A percentile compares a stretch with the other conserved stretches of the same genome.
These are phyloP conservation scores for Menidia beryllina DNA, from an alignment of 2,113 vertebrate genomes.

Conservation along the genomic window DNA sequence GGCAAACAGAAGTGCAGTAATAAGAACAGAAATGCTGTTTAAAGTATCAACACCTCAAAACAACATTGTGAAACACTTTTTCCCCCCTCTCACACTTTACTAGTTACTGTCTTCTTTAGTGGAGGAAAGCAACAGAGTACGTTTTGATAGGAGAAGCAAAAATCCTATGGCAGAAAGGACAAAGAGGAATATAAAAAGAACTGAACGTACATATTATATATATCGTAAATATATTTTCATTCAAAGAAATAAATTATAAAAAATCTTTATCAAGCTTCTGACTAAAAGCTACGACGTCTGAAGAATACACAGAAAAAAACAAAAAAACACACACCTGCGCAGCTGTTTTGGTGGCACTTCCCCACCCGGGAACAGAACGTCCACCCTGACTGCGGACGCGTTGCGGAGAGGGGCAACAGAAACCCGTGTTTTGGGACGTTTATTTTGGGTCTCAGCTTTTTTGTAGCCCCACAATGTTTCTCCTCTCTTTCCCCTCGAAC, in stretches of 20 bases:
- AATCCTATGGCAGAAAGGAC: slow-evolving; percentile 50
- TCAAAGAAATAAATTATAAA: slow-evolving; percentile 87
- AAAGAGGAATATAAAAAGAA: slow-evolving; percentile 59
- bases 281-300: slow-evolving; percentile 73
- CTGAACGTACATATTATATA: slow-evolving; percentile 83
- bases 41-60: slow-evolving; percentile 45
- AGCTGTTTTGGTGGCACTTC: slow-evolving; percentile 61
- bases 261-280: slow-evolving; percentile 79
- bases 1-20: slow-evolving; percentile 35
- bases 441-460: slow-evolving; percentile 71
- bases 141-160: slow-evolving; percentile 13
- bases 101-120: slow-evolving; percentile 57
- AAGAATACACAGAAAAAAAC: slow-evolving; percentile 57
- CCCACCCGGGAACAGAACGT: slow-evolving; percentile 63
- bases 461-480: slow-evolving; percentile 72
- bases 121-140: slow-evolving; percentile 34
- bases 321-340: slow-evolving; percentile 25
- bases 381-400: slow-evolving; percentile 52
- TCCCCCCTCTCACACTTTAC: slow-evolving; percentile 62
- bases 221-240: slow-evolving; percentile 87
- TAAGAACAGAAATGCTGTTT: slow-evolving; percentile 36
- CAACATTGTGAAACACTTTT: slow-evolving; percentile 52
- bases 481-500: slow-evolving; percentile 64
- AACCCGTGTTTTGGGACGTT: slow-evolving; percentile 60
- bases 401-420: slow-evolving; percentile 14